Evolutionary conservation across 1,140 invertebrate genomes (phyloP).

Genomic region (Brachionus koreanus): DNA sequence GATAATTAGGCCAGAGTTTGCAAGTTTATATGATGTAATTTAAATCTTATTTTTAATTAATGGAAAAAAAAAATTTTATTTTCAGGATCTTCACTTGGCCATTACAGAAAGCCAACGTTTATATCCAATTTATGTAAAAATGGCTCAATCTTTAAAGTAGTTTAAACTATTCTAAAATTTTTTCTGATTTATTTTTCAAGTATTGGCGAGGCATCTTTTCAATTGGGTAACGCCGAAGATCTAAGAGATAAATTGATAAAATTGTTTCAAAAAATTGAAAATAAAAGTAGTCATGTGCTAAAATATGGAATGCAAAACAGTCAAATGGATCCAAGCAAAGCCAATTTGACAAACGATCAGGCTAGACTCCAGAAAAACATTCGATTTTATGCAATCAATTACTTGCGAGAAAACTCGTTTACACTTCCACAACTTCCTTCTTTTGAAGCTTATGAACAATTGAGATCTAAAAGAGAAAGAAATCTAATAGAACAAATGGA

Average conservation of each 20-base stretch:
- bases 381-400: slow-evolving; percentile 21
- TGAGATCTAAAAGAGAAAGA: not conserved
- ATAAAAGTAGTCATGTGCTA: slow-evolving; percentile 54
- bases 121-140: slow-evolving; percentile 77
- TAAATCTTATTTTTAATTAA: too few relatives aligned
- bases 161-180: slow-evolving; percentile 51
- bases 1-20: slow-evolving; percentile 19
- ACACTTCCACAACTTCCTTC: slow-evolving; percentile 10
- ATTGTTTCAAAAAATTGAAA: slow-evolving; percentile 80
- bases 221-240: slow-evolving; percentile 74
- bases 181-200: slow-evolving; percentile 52
- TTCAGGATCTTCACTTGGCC: slow-evolving; percentile 66
- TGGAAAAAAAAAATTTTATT: slow-evolving; percentile 13
- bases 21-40: slow-evolving; percentile 49
- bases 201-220: slow-evolving; percentile 82
- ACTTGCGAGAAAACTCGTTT: slow-evolving; percentile 30
- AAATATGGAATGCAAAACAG: not conserved
- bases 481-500: slow-evolving; percentile 30
- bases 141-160: slow-evolving; percentile 69
- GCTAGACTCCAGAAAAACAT: slow-evolving; percentile 16
- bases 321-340: not conserved
- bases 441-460: slow-evolving; percentile 13
- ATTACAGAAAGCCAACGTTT: slow-evolving; percentile 73
- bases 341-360: slow-evolving; percentile 4
- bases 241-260: slow-evolving; percentile 75